These are phyloP conservation scores for Osmerus mordax DNA, from an alignment of 2,113 vertebrate species.

Conservation along the genomic window DNA sequence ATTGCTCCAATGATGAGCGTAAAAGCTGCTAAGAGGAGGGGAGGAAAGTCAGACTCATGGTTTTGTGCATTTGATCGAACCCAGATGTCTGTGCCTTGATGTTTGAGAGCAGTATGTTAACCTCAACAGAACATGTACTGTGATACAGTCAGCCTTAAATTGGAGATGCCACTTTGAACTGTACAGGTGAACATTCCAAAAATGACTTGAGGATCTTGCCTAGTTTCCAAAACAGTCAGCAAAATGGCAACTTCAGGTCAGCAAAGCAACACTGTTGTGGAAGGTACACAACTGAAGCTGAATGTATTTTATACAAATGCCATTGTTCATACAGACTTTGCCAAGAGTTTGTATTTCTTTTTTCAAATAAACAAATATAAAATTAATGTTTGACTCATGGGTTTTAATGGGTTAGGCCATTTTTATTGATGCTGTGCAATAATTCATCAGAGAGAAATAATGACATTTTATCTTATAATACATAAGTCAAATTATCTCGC, in stretches of 20 bases:
- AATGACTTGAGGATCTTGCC: slow-evolving; percentile 41
- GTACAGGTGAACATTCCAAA: slow-evolving; percentile 71
- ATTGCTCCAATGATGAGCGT: slow-evolving; percentile 35
- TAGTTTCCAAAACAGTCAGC: slow-evolving; percentile 56
- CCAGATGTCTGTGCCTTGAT: slow-evolving; percentile 51
- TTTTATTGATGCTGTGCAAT: too few relatives aligned
- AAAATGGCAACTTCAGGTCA: slow-evolving; percentile 59
- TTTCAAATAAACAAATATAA: slow-evolving; percentile 4
- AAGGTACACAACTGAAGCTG: slow-evolving; percentile 49
- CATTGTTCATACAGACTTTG: slow-evolving; percentile 48
- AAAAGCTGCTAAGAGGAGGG: slow-evolving; percentile 25
- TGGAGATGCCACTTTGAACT: slow-evolving; percentile 55
- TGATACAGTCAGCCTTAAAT: slow-evolving; percentile 41
- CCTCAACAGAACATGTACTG: slow-evolving; percentile 28
- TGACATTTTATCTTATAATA: too few relatives aligned
- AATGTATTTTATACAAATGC: slow-evolving; percentile 69
- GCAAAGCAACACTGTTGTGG: slow-evolving; percentile 37
- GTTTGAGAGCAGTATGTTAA: slow-evolving; percentile 25
- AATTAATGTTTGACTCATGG: neutral
- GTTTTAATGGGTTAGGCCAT: too few relatives aligned
- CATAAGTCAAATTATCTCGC: too few relatives aligned
- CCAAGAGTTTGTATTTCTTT: slow-evolving; percentile 63
- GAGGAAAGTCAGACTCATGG: slow-evolving; percentile 36
- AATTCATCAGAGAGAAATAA: too few relatives aligned
- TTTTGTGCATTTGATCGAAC: slow-evolving; percentile 34